Percentiles rank a stretch among this genome's conserved stretches.
Evolutionary conservation across 2,113 vertebrate genomes (phyloP).

Genomic region (Ctenomys sociabilis): DNA sequence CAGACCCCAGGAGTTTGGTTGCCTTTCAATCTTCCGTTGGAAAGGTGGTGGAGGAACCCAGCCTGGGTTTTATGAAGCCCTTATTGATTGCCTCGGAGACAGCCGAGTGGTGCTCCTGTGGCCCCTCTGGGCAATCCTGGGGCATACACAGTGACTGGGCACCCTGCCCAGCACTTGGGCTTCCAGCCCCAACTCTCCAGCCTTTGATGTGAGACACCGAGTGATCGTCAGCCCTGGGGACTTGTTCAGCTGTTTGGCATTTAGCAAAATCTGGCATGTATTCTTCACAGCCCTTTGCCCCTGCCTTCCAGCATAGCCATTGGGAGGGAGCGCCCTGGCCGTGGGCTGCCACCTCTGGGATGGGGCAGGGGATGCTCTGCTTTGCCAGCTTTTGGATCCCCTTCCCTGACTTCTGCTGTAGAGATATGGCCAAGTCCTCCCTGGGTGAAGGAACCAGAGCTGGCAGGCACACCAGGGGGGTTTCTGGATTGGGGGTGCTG

Average conservation of each 20-base stretch:
- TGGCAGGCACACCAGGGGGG: constrained; percentile 18
- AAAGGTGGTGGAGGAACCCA: constrained; percentile 39
- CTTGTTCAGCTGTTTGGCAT: constrained; percentile 76
- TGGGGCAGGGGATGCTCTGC: not conserved
- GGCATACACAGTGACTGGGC: constrained; percentile 28
- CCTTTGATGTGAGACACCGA: constrained; percentile 62
- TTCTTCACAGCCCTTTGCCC: constrained; percentile 40
- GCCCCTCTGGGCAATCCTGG: not conserved
- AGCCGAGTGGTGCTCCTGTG: not conserved
- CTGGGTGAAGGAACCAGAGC: not conserved
- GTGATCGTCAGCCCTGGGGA: constrained; percentile 68
- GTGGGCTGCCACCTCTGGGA: not conserved
- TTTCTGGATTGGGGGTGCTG: constrained; percentile 52
- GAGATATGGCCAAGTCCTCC: not conserved
- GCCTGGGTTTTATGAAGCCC: not conserved
- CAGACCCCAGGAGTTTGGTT: constrained; percentile 39
- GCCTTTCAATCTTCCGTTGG: constrained; percentile 17
- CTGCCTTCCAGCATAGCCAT: constrained; percentile 43
- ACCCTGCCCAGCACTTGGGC: not conserved
- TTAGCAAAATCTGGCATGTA: constrained; percentile 75
- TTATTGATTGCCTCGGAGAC: constrained; percentile 27
- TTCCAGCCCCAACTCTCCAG: not conserved
- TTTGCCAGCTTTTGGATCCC: not conserved
- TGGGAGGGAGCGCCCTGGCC: not conserved
- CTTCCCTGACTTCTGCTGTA: not conserved